A percentile compares a stretch with the other conserved stretches of the same genome.
These are phyloP conservation scores for Stictocephala bisonia DNA, from an alignment of 2,888 invertebrate genomes.

Conservation along the genomic window DNA sequence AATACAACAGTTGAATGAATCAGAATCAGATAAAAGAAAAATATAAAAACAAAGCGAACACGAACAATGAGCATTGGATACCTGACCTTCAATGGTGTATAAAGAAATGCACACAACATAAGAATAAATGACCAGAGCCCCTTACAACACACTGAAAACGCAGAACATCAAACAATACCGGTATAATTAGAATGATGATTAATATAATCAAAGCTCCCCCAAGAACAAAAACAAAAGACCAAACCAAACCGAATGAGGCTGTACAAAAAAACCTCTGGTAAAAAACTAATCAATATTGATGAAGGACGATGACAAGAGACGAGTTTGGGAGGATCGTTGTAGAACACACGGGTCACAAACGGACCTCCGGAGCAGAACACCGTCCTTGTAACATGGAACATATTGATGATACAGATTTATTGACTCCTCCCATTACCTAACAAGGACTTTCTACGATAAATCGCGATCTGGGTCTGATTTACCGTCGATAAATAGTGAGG, in stretches of 20 bases:
- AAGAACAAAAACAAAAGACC: not conserved
- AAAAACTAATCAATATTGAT: slow-evolving; percentile 40
- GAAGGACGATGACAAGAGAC: slow-evolving; percentile 17
- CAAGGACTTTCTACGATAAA: slow-evolving; percentile 36
- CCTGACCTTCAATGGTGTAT: no score
- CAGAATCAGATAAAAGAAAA: no score
- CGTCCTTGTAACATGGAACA: slow-evolving; percentile 1
- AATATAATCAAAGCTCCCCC: slow-evolving; percentile 9
- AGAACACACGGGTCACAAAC: not conserved
- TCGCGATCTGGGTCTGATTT: slow-evolving; percentile 22
- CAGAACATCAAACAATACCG: slow-evolving; percentile 25
- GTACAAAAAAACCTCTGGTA: not conserved
- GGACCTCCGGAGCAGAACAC: not conserved
- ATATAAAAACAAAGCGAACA: no score
- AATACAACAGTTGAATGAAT: no score
- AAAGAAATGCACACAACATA: no score
- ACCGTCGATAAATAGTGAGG: slow-evolving; percentile 31
- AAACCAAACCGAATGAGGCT: slow-evolving; percentile 25
- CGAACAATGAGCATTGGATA: no score
- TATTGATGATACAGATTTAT: slow-evolving; percentile 8
- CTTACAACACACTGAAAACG: no score
- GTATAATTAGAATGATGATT: slow-evolving; percentile 15
- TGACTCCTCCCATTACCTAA: slow-evolving; percentile 14
- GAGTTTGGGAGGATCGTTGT: slow-evolving; percentile 4
- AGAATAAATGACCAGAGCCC: no score